These are phyloP conservation scores for Oostethus manadensis DNA, from an alignment of 2,113 vertebrate species.

Conservation along the genomic window DNA sequence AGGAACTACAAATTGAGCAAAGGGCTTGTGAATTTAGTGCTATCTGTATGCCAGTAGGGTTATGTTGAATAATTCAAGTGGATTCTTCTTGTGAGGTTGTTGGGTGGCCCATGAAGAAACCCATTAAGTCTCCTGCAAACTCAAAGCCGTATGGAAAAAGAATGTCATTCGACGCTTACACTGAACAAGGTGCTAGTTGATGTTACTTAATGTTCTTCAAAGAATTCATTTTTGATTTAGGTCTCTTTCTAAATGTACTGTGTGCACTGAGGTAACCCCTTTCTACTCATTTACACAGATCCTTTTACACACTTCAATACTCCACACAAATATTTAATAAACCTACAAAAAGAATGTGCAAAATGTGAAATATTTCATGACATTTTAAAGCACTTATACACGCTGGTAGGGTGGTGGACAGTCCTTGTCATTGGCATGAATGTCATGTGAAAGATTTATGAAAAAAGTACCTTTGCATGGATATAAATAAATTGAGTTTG, in stretches of 20 bases:
- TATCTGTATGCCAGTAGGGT: not conserved
- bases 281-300: not conserved
- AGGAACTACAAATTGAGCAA: not conserved
- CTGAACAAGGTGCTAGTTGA: not conserved
- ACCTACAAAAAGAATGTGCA: constrained; percentile 6
- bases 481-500: not conserved
- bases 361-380: constrained; percentile 10
- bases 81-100: not conserved
- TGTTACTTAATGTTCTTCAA: not conserved
- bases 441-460: constrained; percentile 35
- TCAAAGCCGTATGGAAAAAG: not conserved
- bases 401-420: constrained; percentile 8
- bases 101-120: not conserved
- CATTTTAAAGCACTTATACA: constrained; percentile 23
- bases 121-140: not conserved
- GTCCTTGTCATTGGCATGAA: constrained; percentile 17
- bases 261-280: not conserved
- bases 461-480: not conserved
- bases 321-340: constrained; percentile 1
- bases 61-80: not conserved
- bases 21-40: not conserved
- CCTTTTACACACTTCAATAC: not conserved
- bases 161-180: constrained; percentile 1
- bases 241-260: constrained; percentile 10
- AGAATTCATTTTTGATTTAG: constrained; percentile 8